Conservation (phyloP, 2,113 vertebrate genomes). For the Passerina amoena region DNA sequence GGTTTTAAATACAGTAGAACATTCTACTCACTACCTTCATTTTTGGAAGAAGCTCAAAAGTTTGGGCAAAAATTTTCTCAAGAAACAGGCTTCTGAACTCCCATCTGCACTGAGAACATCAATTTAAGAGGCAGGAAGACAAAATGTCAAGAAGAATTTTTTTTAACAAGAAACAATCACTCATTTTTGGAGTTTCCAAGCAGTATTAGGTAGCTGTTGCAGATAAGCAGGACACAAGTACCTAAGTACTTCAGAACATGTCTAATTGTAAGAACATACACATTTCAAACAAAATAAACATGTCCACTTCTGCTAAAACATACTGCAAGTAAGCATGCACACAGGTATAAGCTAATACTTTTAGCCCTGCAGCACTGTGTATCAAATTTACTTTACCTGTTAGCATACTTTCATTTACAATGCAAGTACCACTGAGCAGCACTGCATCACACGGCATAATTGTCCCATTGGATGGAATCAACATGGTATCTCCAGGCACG, state of each 20-base stretch:
- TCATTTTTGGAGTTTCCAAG: background rate
- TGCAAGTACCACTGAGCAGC: constrained; percentile 94
- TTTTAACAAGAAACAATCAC: background rate
- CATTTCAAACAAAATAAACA: background rate
- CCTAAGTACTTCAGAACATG: background rate
- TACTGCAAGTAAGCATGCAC: background rate
- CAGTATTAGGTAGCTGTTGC: background rate
- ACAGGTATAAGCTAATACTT: background rate
- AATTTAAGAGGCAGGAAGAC: background rate
- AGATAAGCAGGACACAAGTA: background rate
- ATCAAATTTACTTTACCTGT: constrained; percentile 81
- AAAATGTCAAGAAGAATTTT: background rate
- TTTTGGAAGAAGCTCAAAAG: background rate
- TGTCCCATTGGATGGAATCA: constrained; percentile 93
- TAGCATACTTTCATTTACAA: constrained; percentile 98
- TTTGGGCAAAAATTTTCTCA: background rate
- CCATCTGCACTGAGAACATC: background rate
- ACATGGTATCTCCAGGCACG: constrained; percentile 91
- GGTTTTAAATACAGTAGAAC: background rate
- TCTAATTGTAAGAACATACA: background rate
- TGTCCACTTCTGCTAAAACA: background rate
- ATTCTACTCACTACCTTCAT: background rate
- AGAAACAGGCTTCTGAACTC: background rate
- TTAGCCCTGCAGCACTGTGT: background rate
- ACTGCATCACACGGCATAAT: constrained; percentile 97